Conservation (phyloP, 1,140 invertebrate species). For the Bombus waltoni region DNA sequence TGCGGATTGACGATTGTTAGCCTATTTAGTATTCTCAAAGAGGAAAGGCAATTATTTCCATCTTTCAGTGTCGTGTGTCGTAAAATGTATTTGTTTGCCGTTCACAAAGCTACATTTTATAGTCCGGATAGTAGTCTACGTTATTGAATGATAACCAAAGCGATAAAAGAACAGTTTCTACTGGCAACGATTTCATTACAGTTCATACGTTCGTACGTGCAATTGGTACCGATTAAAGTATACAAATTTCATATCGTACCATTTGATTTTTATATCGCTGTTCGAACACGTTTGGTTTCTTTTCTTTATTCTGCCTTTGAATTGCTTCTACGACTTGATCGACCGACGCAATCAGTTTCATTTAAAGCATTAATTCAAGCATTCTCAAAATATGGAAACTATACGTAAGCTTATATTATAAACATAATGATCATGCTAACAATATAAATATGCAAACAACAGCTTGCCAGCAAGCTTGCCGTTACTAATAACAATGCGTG, state of each 20-base stretch:
- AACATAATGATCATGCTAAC: background rate
- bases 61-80: background rate
- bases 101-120: background rate
- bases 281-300: too few species aligned
- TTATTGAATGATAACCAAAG: too few species aligned
- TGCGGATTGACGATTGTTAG: background rate
- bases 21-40: background rate
- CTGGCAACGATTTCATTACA: background rate
- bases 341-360: too few species aligned
- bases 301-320: background rate
- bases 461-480: background rate
- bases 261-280: background rate
- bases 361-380: background rate
- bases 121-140: too few species aligned
- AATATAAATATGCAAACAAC: conserved; percentile 1
- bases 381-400: background rate
- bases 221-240: background rate
- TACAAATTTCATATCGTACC: background rate
- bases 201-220: too few species aligned
- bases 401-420: background rate
- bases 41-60: background rate
- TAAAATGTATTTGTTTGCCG: background rate
- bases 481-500: background rate
- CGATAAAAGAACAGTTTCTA: background rate
- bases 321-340: background rate